Conservation (phyloP, 2,888 invertebrate genomes). For the Macrosiphum euphorbiae region DNA sequence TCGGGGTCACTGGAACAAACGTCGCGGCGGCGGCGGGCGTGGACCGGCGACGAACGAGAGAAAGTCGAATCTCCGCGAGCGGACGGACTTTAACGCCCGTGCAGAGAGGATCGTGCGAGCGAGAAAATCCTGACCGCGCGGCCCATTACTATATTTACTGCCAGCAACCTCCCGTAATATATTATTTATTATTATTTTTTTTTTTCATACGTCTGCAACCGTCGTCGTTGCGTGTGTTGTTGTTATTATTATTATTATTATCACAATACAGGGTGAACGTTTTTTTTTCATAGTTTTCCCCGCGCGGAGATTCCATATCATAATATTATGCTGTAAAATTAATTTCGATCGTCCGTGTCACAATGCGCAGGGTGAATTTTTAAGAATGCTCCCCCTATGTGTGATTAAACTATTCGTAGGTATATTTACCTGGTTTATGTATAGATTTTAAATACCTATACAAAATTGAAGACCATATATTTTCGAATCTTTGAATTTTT, state of each 20-base stretch:
- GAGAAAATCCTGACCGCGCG: background rate
- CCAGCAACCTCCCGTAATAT: background rate
- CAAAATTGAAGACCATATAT: no score
- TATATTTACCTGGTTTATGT: no score
- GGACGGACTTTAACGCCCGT: conserved; percentile 26
- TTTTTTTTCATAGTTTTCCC: background rate
- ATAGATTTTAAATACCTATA: no score
- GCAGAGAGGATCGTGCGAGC: background rate
- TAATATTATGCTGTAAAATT: background rate
- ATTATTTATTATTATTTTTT: background rate
- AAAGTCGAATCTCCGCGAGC: background rate
- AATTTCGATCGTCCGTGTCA: background rate
- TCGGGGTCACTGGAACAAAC: conserved; percentile 48
- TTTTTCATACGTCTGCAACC: background rate
- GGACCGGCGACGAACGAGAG: background rate
- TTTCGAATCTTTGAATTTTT: no score
- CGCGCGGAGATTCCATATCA: background rate
- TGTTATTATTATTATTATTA: background rate
- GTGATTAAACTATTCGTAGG: no score
- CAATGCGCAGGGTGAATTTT: background rate
- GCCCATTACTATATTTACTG: background rate
- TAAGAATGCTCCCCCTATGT: no score
- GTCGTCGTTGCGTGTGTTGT: background rate
- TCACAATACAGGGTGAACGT: background rate
- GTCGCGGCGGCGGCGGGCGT: background rate